Evolutionary conservation across 2,797 vertebrate genomes (phyloP), one percentile per base, ranked within the genome.

Genomic region (Sebastiscus tertius): DNA sequence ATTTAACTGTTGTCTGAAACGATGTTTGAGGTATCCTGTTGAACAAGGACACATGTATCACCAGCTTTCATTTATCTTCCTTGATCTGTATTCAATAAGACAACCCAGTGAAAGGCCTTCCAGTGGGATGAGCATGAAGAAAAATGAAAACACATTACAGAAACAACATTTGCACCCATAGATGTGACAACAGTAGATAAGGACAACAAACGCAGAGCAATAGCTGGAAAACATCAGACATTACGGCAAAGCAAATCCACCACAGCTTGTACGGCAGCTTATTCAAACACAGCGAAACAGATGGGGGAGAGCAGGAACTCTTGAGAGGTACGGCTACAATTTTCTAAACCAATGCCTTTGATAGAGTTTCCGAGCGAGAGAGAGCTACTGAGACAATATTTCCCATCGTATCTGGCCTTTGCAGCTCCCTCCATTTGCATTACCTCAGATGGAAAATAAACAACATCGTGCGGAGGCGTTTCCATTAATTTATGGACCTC

Each of bases 401-500:
- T 75, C 27, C n/a, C 34, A 10, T 34, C 56, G 59, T 67, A 72
- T 79, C 82, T 87, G 79, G 61, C 85, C 73, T 76, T 66, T 60
- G 73, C 71, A 74, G 75, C 81, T 69, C 49, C 60, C 26, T 67
- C 59, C 64, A 72, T 83, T 90, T 87, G 34, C 63, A 72, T 75
- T 22, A 75, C 60, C 77, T 75, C 55, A 34, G 34, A 84, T 64
- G 27, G 61, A 81, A 82, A 73, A 81, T 58, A 89, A 89, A 88
- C 74, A 80, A 8, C 54, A 26, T 8, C 2, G 55, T 71, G 81
- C 58, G 83, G 75, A 80, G 88, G 87, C 26, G 66, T 87, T 82
- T 72, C 72, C 82, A 88, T 93, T 88, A 74, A 86, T 84, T 84
- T 39, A 54, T 27, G n/a, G 67, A 79, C 73, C 80, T 74, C 36